A percentile compares a stretch with the other conserved stretches of the same genome.
Evolutionary conservation across 2,113 vertebrate species (phyloP).

Genomic region (Crotophaga sulcirostris): DNA sequence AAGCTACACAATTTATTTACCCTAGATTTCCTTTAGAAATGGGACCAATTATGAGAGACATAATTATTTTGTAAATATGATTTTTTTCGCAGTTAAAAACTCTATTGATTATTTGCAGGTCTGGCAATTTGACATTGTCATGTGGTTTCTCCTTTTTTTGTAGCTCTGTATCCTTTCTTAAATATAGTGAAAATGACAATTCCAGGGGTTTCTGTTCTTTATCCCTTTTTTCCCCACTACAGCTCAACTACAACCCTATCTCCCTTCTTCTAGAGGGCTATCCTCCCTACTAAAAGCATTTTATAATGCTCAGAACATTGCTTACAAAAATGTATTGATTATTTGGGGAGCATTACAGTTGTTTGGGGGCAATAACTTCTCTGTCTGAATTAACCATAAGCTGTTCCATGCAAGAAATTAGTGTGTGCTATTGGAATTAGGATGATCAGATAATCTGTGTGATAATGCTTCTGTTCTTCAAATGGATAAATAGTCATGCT

Average conservation of each 20-base stretch:
- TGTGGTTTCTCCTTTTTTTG: not conserved
- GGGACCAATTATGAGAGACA: not conserved
- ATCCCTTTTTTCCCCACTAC: not conserved
- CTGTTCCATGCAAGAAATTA: not conserved
- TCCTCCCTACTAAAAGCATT: not conserved
- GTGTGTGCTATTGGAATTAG: not conserved
- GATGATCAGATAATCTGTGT: not conserved
- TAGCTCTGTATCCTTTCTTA: not conserved
- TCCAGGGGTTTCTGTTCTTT: not conserved
- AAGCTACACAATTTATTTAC: not conserved
- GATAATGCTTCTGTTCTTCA: not conserved
- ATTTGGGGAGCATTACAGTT: not conserved
- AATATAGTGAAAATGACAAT: not conserved
- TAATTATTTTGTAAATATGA: not conserved
- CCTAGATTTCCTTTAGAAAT: not conserved
- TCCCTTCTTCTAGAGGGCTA: not conserved
- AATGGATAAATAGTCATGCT: not conserved
- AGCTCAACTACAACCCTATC: not conserved
- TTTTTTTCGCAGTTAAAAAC: not conserved
- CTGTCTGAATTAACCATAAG: not conserved
- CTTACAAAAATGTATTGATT: not conserved
- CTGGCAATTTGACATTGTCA: not conserved
- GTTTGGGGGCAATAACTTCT: not conserved
- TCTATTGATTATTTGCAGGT: not conserved
- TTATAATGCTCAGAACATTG: not conserved